A percentile compares a stretch with the other conserved stretches of the same genome.
Conservation (phyloP, 2,797 vertebrate genomes). For the Aphelocoma californica region DNA sequence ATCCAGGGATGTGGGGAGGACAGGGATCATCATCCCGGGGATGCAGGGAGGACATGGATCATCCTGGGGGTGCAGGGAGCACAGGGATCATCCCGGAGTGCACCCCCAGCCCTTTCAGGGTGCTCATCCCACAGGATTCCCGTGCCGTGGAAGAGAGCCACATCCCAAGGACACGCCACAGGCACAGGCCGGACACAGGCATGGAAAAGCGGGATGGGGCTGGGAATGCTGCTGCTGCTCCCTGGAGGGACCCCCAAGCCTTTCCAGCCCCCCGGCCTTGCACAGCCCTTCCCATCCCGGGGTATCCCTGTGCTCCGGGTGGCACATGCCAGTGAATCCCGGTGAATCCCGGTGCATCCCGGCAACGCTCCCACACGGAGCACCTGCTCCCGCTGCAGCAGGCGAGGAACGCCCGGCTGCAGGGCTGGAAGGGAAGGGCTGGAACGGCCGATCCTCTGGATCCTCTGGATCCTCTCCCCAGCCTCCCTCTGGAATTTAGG, state of each 20-base stretch:
- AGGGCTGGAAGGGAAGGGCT: neutral
- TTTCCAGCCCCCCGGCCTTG: neutral
- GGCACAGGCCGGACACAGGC: neutral
- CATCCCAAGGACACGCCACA: neutral
- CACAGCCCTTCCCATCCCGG: neutral
- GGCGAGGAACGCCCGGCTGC: neutral
- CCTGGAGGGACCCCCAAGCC: fast-evolving
- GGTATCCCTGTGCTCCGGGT: neutral
- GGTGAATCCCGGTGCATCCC: fast-evolving
- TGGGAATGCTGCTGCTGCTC: neutral
- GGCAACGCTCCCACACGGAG: neutral
- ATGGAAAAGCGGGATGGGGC: neutral
- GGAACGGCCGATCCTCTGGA: neutral
- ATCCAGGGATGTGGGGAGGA: neutral
- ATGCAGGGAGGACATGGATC: neutral
- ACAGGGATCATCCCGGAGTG: fast-evolving
- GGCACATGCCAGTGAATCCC: neutral
- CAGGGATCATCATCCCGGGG: neutral
- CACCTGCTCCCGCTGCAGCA: neutral
- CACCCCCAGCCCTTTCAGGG: neutral
- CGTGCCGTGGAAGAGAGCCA: neutral
- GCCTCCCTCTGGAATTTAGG: neutral
- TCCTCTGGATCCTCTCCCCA: neutral
- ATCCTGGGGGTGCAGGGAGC: neutral
- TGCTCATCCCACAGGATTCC: neutral